Conservation (phyloP, 2,113 vertebrate species). For the Mustela nigripes region DNA sequence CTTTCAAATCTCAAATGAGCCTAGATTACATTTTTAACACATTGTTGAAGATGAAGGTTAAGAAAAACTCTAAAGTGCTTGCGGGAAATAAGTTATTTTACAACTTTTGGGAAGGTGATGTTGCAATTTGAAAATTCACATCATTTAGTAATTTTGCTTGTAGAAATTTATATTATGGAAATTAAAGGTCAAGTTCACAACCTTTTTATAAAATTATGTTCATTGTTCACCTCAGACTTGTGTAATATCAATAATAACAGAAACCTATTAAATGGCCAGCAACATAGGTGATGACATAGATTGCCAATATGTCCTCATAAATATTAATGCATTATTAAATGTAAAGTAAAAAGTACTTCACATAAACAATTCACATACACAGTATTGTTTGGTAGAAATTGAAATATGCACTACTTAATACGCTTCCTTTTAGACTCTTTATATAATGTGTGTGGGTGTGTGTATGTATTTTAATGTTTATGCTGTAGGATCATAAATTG, state of each 20-base stretch:
- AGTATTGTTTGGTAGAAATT: neutral
- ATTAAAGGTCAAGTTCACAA: neutral
- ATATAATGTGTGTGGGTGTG: neutral
- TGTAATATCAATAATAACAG: neutral
- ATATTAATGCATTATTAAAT: neutral
- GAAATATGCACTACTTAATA: neutral
- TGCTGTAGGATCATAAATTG: neutral
- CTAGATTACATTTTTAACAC: neutral
- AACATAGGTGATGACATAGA: neutral
- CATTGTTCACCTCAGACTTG: neutral
- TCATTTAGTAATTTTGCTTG: neutral
- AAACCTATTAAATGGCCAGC: neutral
- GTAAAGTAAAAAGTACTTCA: neutral
- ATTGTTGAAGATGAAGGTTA: neutral
- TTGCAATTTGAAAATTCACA: conserved; percentile 3
- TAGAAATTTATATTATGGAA: conserved; percentile 10
- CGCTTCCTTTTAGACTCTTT: neutral
- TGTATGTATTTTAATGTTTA: neutral
- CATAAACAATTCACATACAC: neutral
- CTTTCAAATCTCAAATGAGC: neutral
- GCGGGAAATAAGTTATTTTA: neutral
- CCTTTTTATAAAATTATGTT: neutral
- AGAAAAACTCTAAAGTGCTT: neutral
- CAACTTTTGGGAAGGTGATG: conserved; percentile 5
- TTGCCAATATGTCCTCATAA: neutral